Percentiles rank a stretch among this genome's conserved stretches.
These are phyloP conservation scores for Acipenser oxyrinchus DNA, from an alignment of 2,797 vertebrate genomes.

Conservation along the genomic window DNA sequence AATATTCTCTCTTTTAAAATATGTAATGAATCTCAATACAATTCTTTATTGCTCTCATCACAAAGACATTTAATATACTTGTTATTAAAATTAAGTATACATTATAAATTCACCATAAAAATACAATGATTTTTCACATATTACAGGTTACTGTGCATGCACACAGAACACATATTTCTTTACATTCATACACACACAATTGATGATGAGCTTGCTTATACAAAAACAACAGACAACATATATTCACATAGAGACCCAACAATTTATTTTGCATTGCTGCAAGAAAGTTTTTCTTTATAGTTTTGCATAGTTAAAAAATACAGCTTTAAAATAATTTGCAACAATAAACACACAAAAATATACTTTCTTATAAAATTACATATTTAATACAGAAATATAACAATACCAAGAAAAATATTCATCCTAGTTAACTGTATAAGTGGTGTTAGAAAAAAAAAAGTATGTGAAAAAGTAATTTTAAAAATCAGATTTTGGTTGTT, in stretches of 20 bases:
- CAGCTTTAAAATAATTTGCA: constrained; percentile 3
- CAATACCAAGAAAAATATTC: too few species aligned
- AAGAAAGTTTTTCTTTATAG: constrained; percentile 5
- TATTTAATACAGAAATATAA: too few species aligned
- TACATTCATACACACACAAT: constrained; percentile 25
- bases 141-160: constrained; percentile 38
- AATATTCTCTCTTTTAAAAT: too few species aligned
- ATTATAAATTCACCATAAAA: constrained; percentile 42
- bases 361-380: constrained; percentile 1
- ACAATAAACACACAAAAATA: not conserved
- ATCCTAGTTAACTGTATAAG: too few species aligned
- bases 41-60: constrained; percentile 28
- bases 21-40: not conserved
- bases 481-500: too few species aligned
- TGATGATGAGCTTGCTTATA: constrained; percentile 5
- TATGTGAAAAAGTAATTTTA: too few species aligned
- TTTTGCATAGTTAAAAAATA: constrained; percentile 40
- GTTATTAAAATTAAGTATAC: constrained; percentile 46
- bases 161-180: constrained; percentile 29
- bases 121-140: constrained; percentile 22
- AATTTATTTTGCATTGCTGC: constrained; percentile 20
- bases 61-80: constrained; percentile 55
- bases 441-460: too few species aligned
- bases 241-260: constrained; percentile 17
- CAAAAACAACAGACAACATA: constrained; percentile 22